These are phyloP conservation scores for Cenopis cana DNA, from an alignment of 2,888 invertebrate species.

Conservation along the genomic window DNA sequence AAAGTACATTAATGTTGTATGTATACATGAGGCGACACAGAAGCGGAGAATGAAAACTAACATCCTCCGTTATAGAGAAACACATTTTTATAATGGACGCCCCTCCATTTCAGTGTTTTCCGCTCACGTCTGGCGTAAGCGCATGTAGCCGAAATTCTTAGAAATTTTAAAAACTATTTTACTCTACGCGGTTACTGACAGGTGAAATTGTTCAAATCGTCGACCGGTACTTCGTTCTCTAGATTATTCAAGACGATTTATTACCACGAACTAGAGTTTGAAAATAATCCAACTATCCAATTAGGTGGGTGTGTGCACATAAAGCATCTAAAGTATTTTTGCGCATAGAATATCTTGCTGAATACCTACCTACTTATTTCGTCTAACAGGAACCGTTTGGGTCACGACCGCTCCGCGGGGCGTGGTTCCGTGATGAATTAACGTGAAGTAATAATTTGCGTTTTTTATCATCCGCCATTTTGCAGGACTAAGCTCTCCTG, in stretches of 20 bases:
- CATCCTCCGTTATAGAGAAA: neutral
- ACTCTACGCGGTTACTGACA: neutral
- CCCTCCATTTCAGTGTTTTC: no score
- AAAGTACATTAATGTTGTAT: no score
- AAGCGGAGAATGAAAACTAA: neutral
- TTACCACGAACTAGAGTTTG: slow-evolving; percentile 26
- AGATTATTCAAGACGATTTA: slow-evolving; percentile 31
- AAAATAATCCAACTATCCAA: slow-evolving; percentile 35
- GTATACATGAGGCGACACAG: no score
- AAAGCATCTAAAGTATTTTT: slow-evolving; percentile 38
- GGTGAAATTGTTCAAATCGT: neutral
- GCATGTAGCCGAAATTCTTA: no score
- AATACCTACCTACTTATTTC: slow-evolving; percentile 35
- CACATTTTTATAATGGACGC: no score
- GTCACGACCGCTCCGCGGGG: slow-evolving; percentile 66
- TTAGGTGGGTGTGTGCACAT: slow-evolving; percentile 42
- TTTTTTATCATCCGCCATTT: slow-evolving; percentile 62
- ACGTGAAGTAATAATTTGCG: slow-evolving; percentile 71
- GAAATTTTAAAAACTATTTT: no score
- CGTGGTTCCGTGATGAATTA: slow-evolving; percentile 68
- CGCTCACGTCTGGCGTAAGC: no score
- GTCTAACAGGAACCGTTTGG: slow-evolving; percentile 45
- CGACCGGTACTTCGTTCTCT: neutral
- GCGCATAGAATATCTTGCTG: slow-evolving; percentile 36
- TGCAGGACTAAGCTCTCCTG: slow-evolving; percentile 58